phyloP scores from a whole-genome alignment of 1,140 invertebrate species.

The Daktulosphaira vitifoliae region DNA sequence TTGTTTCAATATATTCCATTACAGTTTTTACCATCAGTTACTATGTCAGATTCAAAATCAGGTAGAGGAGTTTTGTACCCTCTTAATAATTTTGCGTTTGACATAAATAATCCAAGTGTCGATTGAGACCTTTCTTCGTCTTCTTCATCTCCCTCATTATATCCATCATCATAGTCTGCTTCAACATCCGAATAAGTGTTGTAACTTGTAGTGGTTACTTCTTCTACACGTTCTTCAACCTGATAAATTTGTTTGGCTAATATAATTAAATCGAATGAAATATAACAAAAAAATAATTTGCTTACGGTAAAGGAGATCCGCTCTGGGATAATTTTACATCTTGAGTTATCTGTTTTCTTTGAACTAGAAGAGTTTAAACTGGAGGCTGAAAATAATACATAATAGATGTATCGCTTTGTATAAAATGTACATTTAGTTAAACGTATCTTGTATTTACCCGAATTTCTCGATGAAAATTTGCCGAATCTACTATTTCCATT shows the following conservation, averaged over 20 bases:
- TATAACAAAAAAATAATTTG: too few species aligned
- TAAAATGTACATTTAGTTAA: too few species aligned
- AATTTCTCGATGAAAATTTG: background rate
- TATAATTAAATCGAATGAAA: too few species aligned
- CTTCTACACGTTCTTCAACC: conserved; percentile 47
- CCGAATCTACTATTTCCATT: background rate
- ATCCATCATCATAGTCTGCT: conserved; percentile 38
- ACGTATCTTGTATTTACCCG: background rate
- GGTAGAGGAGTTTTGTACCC: conserved; percentile 55
- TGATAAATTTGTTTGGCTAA: too few species aligned
- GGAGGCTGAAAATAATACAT: background rate
- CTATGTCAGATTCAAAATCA: conserved; percentile 59
- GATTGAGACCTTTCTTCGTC: conserved; percentile 37
- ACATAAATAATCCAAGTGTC: conserved; percentile 39
- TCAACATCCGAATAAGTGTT: conserved; percentile 42
- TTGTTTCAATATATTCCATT: too few species aligned
- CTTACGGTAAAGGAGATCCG: conserved; percentile 1
- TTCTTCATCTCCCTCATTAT: conserved; percentile 38
- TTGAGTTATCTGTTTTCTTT: background rate
- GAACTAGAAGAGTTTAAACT: background rate
- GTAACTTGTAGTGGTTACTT: conserved; percentile 42
- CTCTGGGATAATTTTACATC: background rate
- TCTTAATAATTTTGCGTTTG: conserved; percentile 39
- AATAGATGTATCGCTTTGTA: background rate
- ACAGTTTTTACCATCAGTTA: too few species aligned